A percentile compares a stretch with the other conserved stretches of the same genome.
phyloP scores from a whole-genome alignment of 2,888 invertebrate species.

The Athripsodes cinereus region DNA sequence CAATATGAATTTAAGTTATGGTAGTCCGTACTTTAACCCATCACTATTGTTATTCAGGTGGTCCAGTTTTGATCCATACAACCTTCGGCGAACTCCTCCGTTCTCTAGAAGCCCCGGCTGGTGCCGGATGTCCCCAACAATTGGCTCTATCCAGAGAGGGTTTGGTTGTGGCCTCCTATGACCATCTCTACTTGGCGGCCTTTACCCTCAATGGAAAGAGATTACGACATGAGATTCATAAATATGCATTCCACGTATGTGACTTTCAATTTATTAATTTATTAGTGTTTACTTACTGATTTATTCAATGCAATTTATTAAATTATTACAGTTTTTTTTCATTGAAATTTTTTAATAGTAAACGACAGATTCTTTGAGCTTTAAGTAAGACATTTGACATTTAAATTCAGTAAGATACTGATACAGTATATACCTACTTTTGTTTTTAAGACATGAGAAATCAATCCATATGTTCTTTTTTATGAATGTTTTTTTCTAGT shows the following conservation, averaged over 20 bases:
- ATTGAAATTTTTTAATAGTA: too few species aligned
- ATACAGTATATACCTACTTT: too few species aligned
- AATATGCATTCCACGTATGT: constrained; percentile 87
- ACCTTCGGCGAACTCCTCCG: constrained; percentile 94
- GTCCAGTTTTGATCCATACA: constrained; percentile 95
- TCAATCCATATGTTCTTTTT: too few species aligned
- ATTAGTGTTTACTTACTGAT: too few species aligned
- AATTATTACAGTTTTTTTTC: too few species aligned
- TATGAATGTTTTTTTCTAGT: too few species aligned
- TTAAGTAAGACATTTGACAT: too few species aligned
- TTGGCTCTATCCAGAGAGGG: constrained; percentile 95
- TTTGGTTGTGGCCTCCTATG: constrained; percentile 90
- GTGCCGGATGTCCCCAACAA: constrained; percentile 72
- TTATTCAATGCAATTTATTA: too few species aligned
- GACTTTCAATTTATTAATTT: background rate
- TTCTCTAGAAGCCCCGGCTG: constrained; percentile 76
- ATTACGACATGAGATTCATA: constrained; percentile 84
- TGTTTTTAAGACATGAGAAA: too few species aligned
- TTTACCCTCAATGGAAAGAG: constrained; percentile 92
- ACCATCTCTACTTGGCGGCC: constrained; percentile 85
- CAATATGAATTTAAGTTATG: background rate
- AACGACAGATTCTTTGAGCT: too few species aligned
- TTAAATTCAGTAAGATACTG: too few species aligned
- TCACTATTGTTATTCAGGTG: constrained; percentile 67
- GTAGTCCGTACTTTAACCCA: too few species aligned